Evolutionary conservation across 2,888 invertebrate species (phyloP), one percentile per base, ranked within the genome.

Genomic region (Blastobasis adustella): DNA sequence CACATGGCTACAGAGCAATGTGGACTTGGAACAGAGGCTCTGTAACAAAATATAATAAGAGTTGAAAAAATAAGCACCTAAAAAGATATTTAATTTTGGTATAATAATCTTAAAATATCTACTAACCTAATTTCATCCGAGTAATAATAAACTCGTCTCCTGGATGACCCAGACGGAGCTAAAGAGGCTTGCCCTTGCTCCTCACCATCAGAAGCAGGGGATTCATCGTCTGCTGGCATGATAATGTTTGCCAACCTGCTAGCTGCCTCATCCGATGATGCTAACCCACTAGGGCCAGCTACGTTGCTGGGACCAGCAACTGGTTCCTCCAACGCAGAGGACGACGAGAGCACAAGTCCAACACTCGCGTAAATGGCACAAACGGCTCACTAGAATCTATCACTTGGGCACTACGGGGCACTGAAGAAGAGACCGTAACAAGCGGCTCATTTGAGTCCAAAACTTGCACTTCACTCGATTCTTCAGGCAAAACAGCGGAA

Each of bases 401-500:
- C 49, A 52, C 46, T 49, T 49, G 52, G 49, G 43, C 52, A 46
- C 43, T 10, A 7, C 4, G 10, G 37, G 46, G 46, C 52, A 49
- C 52, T 46, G 39, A 52, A 49, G 52, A 52, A 46, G 49, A 49
- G 49, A 8, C 37, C 43, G 52, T 42, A 40, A 52, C 52, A 52
- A 52, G 52, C 43, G 49, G 49, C 49, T 49, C 52, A 52, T 37
- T 40, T 23, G 49, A 49, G 52, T 52, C 52, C 46, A 49, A 10
- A 45, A 52, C 49, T 52, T 46, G 49, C 52, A 52, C 52, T 49
- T 41, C 49, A 52, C 49, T 49, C 52, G 38, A 49, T 43, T 52
- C 49, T 46, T 52, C 52, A 51, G 47, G 39, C 47, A 23, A 23
- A 23, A 23, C 23, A 23, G 23, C 38, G 6, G 49, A 49, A 38